phyloP scores from a whole-genome alignment of 1,140 invertebrate genomes.

The Drosophila mauritiana region DNA sequence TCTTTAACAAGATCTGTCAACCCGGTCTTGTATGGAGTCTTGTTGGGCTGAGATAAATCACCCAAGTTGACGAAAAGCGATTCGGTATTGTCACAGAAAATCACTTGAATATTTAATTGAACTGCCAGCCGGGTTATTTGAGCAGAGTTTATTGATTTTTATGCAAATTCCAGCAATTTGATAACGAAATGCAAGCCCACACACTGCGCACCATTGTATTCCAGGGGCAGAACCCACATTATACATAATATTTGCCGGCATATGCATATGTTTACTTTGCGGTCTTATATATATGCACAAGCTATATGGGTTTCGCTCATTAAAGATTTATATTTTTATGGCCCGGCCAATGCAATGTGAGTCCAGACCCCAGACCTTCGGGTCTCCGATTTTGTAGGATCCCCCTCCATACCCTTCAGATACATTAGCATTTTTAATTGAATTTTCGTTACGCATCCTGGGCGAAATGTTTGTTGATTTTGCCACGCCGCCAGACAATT shows the following conservation, averaged over 20 bases:
- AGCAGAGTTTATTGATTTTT: constrained; percentile 40
- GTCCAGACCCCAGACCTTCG: constrained; percentile 11
- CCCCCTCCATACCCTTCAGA: background rate
- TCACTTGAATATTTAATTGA: constrained; percentile 40
- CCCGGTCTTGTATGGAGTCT: constrained; percentile 28
- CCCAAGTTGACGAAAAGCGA: constrained; percentile 22
- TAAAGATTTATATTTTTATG: constrained; percentile 63
- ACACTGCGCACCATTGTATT: constrained; percentile 54
- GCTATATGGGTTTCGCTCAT: constrained; percentile 46
- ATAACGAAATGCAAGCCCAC: constrained; percentile 22
- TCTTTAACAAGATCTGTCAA: constrained; percentile 68
- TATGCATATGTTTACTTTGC: constrained; percentile 22
- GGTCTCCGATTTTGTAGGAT: constrained; percentile 6
- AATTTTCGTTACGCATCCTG: constrained; percentile 61
- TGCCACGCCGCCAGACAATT: constrained; percentile 29
- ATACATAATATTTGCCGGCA: constrained; percentile 24
- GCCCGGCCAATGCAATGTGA: constrained; percentile 53
- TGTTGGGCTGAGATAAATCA: constrained; percentile 33
- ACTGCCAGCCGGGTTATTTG: constrained; percentile 29
- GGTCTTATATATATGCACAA: constrained; percentile 2
- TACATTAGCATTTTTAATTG: constrained; percentile 74
- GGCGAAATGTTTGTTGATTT: constrained; percentile 51
- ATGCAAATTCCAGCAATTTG: constrained; percentile 32
- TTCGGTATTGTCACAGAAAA: constrained; percentile 15
- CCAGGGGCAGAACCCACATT: constrained; percentile 6